Base-by-base conservation (phyloP, 1,140 invertebrate species). In the Drosophila lini region DNA sequence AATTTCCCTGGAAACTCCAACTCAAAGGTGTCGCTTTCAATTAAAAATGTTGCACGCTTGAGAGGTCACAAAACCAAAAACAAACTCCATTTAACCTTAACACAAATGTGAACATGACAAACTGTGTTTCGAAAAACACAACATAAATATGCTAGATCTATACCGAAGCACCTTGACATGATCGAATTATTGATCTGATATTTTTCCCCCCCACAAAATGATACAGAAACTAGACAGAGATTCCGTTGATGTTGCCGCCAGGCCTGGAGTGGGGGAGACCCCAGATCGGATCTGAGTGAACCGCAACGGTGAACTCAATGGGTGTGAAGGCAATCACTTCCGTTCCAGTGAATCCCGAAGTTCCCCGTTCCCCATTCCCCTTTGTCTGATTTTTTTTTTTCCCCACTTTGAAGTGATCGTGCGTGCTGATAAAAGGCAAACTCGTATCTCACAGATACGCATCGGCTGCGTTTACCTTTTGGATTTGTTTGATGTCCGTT, bases 301-400 rank as follows among this genome's bases (percentile, higher is more conserved):
- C 68, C 68, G 57, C 67, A 74, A 62, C 68, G 47, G 36, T 55
- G 71, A 74, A 62, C 58, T 73, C 73, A 62, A 73, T 84, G 81
- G 63, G 81, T 86, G 83, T 86, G 80, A 86, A 86, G 85, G 83
- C 79, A 86, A 86, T 86, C 83, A 86, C 83, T 86, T 86, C 83
- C 83, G 83, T 86, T 86, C 63, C 83, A 79, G 34, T 88, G 79
- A 79, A 63, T 83, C 69, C 64, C 32, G 0, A 13, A 31, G 53
- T 53, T 16, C 47, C 38, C 25, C 7, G 9, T n/a, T 32, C 36
- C 50, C 13, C n/a, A 4, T 6, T 32, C 42, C 50, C n/a, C 11
- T 6, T 4, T 34, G 16, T 19, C 31, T 31, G 28, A 13, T 22
- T 13, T 42, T n/a, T 55, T 55, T 19, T 19, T 34, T 38, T 48